Conservation (phyloP, 2,797 vertebrate genomes). For the Novumbra hubbsi region DNA sequence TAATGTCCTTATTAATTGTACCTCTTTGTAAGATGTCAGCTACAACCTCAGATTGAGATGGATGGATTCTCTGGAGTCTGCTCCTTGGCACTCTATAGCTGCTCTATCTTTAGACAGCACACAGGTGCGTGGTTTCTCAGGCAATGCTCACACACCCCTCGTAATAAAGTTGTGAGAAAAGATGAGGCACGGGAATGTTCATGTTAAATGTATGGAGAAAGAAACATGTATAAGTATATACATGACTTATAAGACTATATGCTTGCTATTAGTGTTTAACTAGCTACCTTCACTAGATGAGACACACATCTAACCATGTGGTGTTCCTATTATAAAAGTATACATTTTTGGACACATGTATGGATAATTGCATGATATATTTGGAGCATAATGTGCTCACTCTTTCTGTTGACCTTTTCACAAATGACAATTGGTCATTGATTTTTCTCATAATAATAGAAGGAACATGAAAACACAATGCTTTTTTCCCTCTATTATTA, state of each 20-base stretch:
- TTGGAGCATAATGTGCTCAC: background rate
- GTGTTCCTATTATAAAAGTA: background rate
- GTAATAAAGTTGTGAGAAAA: slow-evolving; percentile 17
- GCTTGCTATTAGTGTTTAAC: background rate
- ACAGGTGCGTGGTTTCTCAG: slow-evolving; percentile 70
- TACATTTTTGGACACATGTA: background rate
- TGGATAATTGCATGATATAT: background rate
- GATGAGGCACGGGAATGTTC: background rate
- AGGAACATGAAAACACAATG: slow-evolving; percentile 4
- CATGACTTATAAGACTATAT: background rate
- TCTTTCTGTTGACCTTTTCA: slow-evolving; percentile 1
- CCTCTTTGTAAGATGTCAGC: slow-evolving; percentile 79
- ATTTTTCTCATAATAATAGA: slow-evolving; percentile 9
- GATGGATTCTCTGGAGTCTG: slow-evolving; percentile 77
- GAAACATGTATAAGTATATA: too few species aligned
- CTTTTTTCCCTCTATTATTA: slow-evolving; percentile 40
- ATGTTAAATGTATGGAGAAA: background rate
- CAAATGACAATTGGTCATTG: slow-evolving; percentile 17
- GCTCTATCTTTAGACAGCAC: slow-evolving; percentile 68
- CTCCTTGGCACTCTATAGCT: slow-evolving; percentile 68
- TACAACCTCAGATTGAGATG: slow-evolving; percentile 80
- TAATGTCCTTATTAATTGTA: slow-evolving; percentile 86
- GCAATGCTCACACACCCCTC: slow-evolving; percentile 42
- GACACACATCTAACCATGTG: background rate
- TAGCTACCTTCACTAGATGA: background rate